Evolutionary conservation across 1,140 invertebrate species (phyloP), one percentile per base, ranked within the genome.

Genomic region (Aphis gossypii): DNA sequence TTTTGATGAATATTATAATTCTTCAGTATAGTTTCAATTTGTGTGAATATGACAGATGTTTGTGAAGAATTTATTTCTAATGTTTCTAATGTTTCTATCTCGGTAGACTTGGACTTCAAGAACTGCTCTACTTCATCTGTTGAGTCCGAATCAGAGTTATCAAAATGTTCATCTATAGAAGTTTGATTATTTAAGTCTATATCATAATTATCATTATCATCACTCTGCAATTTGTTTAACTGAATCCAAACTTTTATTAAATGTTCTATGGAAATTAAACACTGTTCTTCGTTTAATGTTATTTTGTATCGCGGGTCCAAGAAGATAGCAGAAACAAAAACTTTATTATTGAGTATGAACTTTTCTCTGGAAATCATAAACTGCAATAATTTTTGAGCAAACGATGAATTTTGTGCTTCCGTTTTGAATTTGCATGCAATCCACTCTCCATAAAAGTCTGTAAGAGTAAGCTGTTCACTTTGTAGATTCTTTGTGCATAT

Each of bases 381-480:
- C n/a, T 68, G 60, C 60, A 68, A 68, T 68, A 68, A 68, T 68
- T 68, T 68, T 68, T 68, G 25, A n/a, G 60, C 60, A 68, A 68
- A 68, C n/a, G 60, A 68, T 68, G 60, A n/a, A n/a, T 68, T 68
- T 68, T 68, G 25, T n/a, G 60, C 60, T 68, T 68, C 60, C n/a
- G 60, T 68, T 56, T 56, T 60, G 25, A 60, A 60, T 76, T 76
- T 76, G 14, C 68, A 76, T 76, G 68, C n/a, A 76, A 76, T 76
- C 68, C 68, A 76, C n/a, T 76, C 68, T n/a, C 68, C 68, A 76
- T 76, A 76, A 76, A 76, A 76, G n/a, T 76, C 68, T 76, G 68
- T 76, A 76, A 76, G 68, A 35, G 68, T 76, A n/a, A 76, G 68
- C n/a, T 76, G 68, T 76, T 76, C 68, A 76, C 68, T 76, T 35